phyloP scores from a whole-genome alignment of 2,797 vertebrate species.

The Onychomys arenicola region DNA sequence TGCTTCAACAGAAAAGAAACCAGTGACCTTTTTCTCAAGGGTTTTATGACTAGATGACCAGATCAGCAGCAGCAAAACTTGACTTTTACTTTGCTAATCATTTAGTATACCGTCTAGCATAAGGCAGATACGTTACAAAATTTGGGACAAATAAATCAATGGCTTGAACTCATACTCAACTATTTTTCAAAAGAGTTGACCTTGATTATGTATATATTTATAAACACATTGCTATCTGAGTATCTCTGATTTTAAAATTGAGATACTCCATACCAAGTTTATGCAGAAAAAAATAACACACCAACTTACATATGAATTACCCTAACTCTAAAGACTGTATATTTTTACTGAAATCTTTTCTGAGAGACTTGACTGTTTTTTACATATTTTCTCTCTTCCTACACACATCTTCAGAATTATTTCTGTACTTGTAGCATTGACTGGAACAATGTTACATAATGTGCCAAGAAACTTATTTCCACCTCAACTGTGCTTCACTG shows the following conservation, averaged over 20 bases:
- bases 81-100: neutral
- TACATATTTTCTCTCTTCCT: conserved; percentile 70
- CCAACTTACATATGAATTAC: conserved; percentile 59
- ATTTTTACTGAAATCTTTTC: conserved; percentile 48
- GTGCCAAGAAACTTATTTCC: conserved; percentile 59
- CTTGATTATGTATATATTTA: neutral
- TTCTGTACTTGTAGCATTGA: conserved; percentile 51
- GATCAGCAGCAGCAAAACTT: neutral
- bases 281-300: conserved; percentile 10
- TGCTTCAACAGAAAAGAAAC: conserved; percentile 39
- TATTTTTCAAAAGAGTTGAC: neutral
- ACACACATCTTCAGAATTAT: conserved; percentile 61
- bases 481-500: neutral
- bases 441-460: conserved; percentile 65
- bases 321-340: conserved; percentile 51
- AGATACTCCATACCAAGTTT: conserved; percentile 37
- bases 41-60: conserved; percentile 46
- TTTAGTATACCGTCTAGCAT: neutral
- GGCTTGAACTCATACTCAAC: conserved; percentile 3
- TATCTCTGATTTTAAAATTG: conserved; percentile 60
- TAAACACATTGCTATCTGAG: neutral
- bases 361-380: conserved; percentile 74
- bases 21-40: neutral
- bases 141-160: conserved; percentile 35
- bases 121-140: neutral